phyloP scores from a whole-genome alignment of 2,113 vertebrate species.

The Eretmochelys imbricata region DNA sequence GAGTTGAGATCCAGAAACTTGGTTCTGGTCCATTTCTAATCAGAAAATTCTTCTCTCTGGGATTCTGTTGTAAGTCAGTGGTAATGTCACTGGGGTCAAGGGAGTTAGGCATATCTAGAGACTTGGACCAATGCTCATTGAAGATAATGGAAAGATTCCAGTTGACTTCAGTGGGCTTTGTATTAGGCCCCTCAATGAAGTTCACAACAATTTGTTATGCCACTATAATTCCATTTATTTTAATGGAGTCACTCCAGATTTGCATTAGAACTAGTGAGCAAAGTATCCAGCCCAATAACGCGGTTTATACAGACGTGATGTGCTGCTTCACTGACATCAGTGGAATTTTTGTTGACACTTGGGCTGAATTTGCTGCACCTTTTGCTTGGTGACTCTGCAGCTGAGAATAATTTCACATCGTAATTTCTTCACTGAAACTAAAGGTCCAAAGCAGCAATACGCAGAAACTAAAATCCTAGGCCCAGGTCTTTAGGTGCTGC shows the following conservation, averaged over 20 bases:
- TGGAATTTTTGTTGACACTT: not conserved
- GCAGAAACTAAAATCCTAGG: not conserved
- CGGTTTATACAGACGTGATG: not conserved
- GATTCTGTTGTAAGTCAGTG: not conserved
- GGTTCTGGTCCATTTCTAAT: conserved; percentile 15
- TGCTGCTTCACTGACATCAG: not conserved
- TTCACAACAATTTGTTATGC: not conserved
- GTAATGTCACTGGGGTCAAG: not conserved
- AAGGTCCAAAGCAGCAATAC: not conserved
- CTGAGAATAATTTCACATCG: not conserved
- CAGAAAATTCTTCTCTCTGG: not conserved
- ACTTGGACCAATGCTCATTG: not conserved
- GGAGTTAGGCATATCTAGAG: not conserved
- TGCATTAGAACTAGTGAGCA: not conserved
- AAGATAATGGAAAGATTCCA: not conserved
- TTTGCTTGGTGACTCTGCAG: not conserved
- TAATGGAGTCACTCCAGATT: conserved; percentile 30
- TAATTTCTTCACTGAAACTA: not conserved
- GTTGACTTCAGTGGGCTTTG: accelerated
- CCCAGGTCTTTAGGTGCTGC: accelerated
- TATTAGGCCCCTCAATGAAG: not conserved
- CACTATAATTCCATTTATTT: not conserved
- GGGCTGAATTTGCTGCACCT: not conserved
- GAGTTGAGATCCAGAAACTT: conserved; percentile 17
- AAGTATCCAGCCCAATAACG: not conserved